Conservation (phyloP, 2,888 invertebrate species). For the Chouioia cunea region DNA sequence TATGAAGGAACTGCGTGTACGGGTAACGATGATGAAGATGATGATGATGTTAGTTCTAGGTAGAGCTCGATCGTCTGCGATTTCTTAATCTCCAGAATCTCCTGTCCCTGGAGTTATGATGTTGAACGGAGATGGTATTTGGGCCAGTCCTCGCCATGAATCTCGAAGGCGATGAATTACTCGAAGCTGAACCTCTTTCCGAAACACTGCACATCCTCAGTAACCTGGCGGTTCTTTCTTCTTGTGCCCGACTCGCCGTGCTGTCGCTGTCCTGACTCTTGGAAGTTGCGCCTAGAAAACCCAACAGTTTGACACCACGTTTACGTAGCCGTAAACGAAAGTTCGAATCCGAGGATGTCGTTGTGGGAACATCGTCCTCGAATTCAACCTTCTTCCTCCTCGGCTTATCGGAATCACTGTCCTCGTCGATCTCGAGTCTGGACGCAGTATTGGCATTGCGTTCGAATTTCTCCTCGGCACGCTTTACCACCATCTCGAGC, state of each 20-base stretch:
- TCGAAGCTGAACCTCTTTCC: neutral
- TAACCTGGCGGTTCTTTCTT: slow-evolving; percentile 61
- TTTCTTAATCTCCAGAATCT: slow-evolving; percentile 66
- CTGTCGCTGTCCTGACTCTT: slow-evolving; percentile 49
- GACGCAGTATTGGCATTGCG: slow-evolving; percentile 48
- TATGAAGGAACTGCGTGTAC: too few relatives aligned
- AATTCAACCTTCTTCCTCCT: slow-evolving; percentile 48
- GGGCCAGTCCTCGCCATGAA: slow-evolving; percentile 17
- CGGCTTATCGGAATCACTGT: neutral
- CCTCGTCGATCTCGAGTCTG: neutral
- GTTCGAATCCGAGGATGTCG: slow-evolving; percentile 52
- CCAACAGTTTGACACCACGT: slow-evolving; percentile 61
- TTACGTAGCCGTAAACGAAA: slow-evolving; percentile 59
- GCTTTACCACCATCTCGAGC: slow-evolving; percentile 51
- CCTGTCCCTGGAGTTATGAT: slow-evolving; percentile 63
- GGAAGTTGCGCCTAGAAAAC: slow-evolving; percentile 62
- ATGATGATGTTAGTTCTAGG: too few relatives aligned
- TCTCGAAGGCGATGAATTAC: neutral
- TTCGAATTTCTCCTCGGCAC: slow-evolving; percentile 55
- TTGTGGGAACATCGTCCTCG: slow-evolving; percentile 45
- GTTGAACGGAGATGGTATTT: slow-evolving; percentile 61
- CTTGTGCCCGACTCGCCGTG: slow-evolving; percentile 50
- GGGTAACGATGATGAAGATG: too few relatives aligned
- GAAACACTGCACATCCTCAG: slow-evolving; percentile 57
- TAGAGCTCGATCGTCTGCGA: slow-evolving; percentile 61